Percentiles rank a stretch among this genome's conserved stretches.
phyloP scores from a whole-genome alignment of 2,888 invertebrate species.

The Bhutanitis thaidina region DNA sequence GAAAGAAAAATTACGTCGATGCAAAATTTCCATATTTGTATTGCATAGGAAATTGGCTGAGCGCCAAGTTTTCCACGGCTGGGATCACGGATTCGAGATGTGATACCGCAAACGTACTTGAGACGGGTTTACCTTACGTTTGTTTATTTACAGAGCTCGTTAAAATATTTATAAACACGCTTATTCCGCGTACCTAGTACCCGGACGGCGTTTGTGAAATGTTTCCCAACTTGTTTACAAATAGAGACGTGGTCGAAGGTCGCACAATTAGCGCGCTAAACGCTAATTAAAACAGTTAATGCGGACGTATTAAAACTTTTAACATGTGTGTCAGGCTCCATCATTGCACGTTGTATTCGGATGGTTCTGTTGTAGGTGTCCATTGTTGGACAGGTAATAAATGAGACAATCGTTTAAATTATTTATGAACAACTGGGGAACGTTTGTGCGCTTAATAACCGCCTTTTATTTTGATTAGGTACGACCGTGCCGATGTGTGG shows the following conservation, averaged over 20 bases:
- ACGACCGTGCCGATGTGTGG: background rate
- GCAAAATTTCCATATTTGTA: background rate
- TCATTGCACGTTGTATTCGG: slow-evolving; percentile 24
- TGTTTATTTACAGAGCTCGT: slow-evolving; percentile 8
- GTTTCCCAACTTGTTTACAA: slow-evolving; percentile 34
- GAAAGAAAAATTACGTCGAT: too few relatives aligned
- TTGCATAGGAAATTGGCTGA: background rate
- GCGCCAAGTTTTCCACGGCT: background rate
- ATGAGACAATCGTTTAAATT: slow-evolving; percentile 23
- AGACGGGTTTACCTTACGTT: slow-evolving; percentile 5
- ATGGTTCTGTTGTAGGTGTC: slow-evolving; percentile 13
- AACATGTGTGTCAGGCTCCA: slow-evolving; percentile 34
- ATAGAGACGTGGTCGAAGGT: slow-evolving; percentile 42
- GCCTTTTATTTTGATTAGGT: background rate
- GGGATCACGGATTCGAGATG: background rate
- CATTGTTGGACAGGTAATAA: background rate
- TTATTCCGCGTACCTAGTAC: background rate
- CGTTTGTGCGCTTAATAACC: background rate
- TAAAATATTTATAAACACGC: slow-evolving; percentile 12
- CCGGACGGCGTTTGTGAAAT: background rate
- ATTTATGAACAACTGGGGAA: background rate
- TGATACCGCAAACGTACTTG: background rate
- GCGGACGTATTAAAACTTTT: slow-evolving; percentile 57
- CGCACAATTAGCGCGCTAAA: slow-evolving; percentile 46
- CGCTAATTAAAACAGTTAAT: slow-evolving; percentile 61